These are phyloP conservation scores for Herpetotheres cachinnans DNA, from an alignment of 2,113 vertebrate genomes.

Conservation along the genomic window DNA sequence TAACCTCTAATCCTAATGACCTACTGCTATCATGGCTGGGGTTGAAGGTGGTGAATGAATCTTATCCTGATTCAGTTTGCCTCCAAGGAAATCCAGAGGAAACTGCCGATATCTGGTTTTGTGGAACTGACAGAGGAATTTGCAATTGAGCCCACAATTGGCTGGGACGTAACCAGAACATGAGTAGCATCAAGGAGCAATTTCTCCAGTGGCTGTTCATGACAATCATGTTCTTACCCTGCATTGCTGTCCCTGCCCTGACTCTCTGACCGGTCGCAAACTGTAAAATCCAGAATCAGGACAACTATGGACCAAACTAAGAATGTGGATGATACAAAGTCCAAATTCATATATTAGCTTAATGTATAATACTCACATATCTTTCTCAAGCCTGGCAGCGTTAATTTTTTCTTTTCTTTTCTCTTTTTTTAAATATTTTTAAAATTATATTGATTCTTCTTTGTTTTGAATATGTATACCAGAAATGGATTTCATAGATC, in stretches of 20 bases:
- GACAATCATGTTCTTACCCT: not conserved
- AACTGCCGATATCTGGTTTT: not conserved
- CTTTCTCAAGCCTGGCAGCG: not conserved
- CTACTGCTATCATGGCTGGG: not conserved
- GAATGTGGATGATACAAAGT: not conserved
- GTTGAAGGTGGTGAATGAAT: not conserved
- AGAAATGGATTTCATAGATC: constrained; percentile 20
- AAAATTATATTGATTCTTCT: not conserved
- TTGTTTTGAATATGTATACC: constrained; percentile 2
- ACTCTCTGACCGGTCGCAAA: not conserved
- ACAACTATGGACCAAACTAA: not conserved
- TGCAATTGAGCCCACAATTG: not conserved
- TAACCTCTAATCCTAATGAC: not conserved
- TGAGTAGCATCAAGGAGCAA: not conserved
- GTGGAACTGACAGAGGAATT: not conserved
- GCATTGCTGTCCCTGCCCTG: not conserved
- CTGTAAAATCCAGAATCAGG: not conserved
- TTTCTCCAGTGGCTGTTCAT: not conserved
- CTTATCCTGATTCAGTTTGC: not conserved
- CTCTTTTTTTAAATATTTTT: not conserved
- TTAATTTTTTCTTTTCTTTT: not conserved
- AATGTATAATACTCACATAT: not conserved
- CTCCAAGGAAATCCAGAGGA: not conserved
- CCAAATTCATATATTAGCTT: not conserved
- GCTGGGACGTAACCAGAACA: not conserved